Evolutionary conservation across 2,113 vertebrate genomes (phyloP), one percentile per base, ranked within the genome.

Genomic region (Melospiza georgiana): DNA sequence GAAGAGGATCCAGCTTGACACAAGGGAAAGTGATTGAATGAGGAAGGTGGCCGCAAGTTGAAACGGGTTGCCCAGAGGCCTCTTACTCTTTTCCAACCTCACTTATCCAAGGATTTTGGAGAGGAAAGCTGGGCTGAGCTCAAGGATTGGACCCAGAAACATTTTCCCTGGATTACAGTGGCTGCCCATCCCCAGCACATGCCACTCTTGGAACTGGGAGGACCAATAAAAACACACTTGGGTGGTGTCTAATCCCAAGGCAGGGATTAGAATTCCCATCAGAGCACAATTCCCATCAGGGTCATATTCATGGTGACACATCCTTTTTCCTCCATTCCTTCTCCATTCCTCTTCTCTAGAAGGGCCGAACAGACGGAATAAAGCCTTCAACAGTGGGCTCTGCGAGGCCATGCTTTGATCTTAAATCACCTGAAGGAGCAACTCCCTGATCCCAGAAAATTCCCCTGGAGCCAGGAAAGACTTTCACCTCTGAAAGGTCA

Each of bases 1-100:
- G 41, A 83, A 67, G 13, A 62, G 0, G 2, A 9, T 73, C 21
- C 44, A 76, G 3, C 27, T 20, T 39, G 37, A n/a, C 62, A 27
- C 15, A 15, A 58, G 48, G 20, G 63, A 43, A 44, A 76, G 15
- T 5, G 30, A 24, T 30, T 15, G 61, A 10, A 24, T 24, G 19
- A 49, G 16, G 16, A 67, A 6, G 6, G 28, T 27, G 31, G 6
- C 15, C 61, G 61, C 0, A 0, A 41, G 39, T 5, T 39, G 20
- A 25, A 58, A 33, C 9, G 28, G 16, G 12, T 27, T 49, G 17
- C 8, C 44, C 33, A 77, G 28, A 31, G 10, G 63, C 8, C 27
- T 65, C 43, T 63, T 59, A 28, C 6, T 73, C 25, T 73, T 27
- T 82, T 75, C 23, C 3, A 9, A 3, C 14, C 3, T 44, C 43